Evolutionary conservation across 2,888 invertebrate genomes (phyloP).

Genomic region (Spatulosminthurus flaviceps): DNA sequence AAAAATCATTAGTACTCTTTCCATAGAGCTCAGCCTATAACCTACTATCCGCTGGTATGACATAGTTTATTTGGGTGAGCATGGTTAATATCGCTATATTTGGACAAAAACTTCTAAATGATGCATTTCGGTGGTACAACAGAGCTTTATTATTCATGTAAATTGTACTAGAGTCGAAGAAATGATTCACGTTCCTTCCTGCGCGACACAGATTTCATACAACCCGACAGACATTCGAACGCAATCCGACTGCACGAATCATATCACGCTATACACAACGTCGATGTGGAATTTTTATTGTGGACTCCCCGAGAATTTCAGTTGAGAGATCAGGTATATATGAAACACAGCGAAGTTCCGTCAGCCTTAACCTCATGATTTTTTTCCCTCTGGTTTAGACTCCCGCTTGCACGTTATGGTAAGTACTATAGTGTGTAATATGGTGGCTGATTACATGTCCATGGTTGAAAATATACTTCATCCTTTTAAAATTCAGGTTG

Average conservation of each 20-base stretch:
- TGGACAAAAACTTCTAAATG: not conserved
- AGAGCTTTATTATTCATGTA: not conserved
- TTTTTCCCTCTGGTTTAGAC: too few relatives aligned
- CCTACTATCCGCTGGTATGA: too few relatives aligned
- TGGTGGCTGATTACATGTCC: too few relatives aligned
- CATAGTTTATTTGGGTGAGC: not conserved
- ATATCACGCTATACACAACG: not conserved
- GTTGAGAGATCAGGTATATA: not conserved
- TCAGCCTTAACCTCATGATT: too few relatives aligned
- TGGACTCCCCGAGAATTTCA: not conserved
- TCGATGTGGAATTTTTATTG: not conserved
- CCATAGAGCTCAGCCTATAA: not conserved
- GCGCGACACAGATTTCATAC: constrained; percentile 13
- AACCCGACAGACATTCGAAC: not conserved
- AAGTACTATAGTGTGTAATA: too few relatives aligned
- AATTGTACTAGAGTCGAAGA: not conserved
- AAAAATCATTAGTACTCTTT: too few relatives aligned
- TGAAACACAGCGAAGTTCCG: too few relatives aligned
- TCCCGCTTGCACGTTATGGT: too few relatives aligned
- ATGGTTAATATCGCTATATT: not conserved
- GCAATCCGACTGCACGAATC: not conserved
- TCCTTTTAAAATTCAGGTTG: too few relatives aligned
- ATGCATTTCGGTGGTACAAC: not conserved
- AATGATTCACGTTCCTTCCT: constrained; percentile 2
- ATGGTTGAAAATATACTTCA: too few relatives aligned